These are phyloP conservation scores for Toxonevra muliebris DNA, from an alignment of 2,888 invertebrate species.

Conservation along the genomic window DNA sequence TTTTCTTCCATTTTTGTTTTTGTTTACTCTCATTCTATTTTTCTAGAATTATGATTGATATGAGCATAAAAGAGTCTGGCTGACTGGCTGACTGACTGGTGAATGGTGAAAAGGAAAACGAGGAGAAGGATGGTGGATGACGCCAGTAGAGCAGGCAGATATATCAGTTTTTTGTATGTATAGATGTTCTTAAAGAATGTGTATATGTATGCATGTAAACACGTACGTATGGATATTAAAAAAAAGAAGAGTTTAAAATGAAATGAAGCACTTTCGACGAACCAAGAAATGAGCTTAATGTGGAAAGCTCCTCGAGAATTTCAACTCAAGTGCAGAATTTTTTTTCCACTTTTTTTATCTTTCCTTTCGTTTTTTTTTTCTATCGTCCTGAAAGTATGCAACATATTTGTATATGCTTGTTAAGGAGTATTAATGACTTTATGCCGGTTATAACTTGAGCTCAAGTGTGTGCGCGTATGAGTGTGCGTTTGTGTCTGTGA, in stretches of 20 bases:
- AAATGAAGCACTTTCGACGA: not conserved
- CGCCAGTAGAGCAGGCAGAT: not conserved
- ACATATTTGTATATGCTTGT: not conserved
- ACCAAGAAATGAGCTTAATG: conserved; percentile 1
- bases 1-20: not conserved
- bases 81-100: not conserved
- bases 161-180: too few relatives aligned
- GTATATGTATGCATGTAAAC: too few relatives aligned
- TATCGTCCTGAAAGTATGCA: conserved; percentile 2
- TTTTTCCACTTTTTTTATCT: too few relatives aligned
- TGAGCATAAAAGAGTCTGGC: conserved; percentile 13
- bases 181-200: too few relatives aligned
- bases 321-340: not conserved
- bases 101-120: too few relatives aligned
- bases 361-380: not conserved
- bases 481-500: conserved; percentile 9
- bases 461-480: not conserved
- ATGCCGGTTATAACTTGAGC: too few relatives aligned
- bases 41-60: conserved; percentile 22
- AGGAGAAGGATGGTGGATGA: too few relatives aligned
- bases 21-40: not conserved
- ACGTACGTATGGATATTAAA: too few relatives aligned
- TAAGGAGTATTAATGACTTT: not conserved
- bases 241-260: too few relatives aligned
- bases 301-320: conserved; percentile 10